Conservation (phyloP, 2,797 vertebrate species). For the Morelia viridis region DNA sequence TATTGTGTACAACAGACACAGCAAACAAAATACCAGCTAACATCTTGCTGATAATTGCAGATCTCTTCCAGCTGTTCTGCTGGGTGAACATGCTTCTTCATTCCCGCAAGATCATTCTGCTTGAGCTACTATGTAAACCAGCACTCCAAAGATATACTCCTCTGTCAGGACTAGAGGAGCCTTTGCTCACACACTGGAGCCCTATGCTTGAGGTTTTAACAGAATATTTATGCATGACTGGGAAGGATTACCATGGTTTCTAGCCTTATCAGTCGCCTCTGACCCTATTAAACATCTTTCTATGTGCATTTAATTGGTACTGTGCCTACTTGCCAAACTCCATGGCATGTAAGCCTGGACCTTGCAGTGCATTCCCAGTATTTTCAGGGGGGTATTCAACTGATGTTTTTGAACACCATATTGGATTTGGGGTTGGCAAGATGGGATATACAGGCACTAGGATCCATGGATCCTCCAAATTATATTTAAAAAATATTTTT, state of each 20-base stretch:
- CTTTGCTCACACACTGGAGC: background rate
- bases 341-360: background rate
- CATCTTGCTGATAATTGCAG: background rate
- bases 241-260: background rate
- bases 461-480: background rate
- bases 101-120: background rate
- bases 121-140: background rate
- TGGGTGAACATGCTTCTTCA: background rate
- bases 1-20: background rate
- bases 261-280: background rate
- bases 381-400: background rate
- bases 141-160: background rate
- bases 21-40: background rate
- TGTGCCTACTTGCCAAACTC: background rate
- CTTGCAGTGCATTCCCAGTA: background rate
- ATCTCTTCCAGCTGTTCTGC: conserved; percentile 16
- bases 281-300: background rate
- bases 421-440: background rate
- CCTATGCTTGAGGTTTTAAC: background rate
- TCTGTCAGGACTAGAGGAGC: background rate
- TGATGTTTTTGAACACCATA: background rate
- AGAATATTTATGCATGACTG: background rate
- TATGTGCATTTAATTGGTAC: background rate
- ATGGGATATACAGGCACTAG: background rate
- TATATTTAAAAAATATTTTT: background rate